These are phyloP conservation scores for Macrocentrus cingulum DNA, from an alignment of 1,140 invertebrate genomes.

Conservation along the genomic window DNA sequence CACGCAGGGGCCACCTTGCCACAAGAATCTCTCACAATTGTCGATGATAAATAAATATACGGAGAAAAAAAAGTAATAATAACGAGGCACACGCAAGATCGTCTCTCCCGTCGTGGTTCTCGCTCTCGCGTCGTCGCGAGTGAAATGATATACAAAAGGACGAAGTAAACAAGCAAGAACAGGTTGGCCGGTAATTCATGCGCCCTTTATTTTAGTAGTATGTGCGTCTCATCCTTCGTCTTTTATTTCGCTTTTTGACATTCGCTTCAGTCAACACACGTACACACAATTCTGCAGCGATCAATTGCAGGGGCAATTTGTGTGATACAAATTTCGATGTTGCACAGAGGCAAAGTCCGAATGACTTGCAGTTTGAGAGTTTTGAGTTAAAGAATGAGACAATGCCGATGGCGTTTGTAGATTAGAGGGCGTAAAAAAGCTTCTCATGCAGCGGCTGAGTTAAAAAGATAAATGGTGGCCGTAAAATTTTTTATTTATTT, in stretches of 20 bases:
- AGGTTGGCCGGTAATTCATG: slow-evolving; percentile 15
- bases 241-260: background rate
- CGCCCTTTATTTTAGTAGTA: slow-evolving; percentile 11
- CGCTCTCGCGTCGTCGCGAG: slow-evolving; percentile 12
- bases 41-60: slow-evolving; percentile 29
- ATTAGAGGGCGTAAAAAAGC: background rate
- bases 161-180: slow-evolving; percentile 15
- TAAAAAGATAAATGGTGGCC: background rate
- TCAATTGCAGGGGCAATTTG: background rate
- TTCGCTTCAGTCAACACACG: background rate
- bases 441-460: too few relatives aligned
- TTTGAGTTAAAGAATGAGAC: too few relatives aligned
- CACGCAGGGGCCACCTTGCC: slow-evolving; percentile 22
- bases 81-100: slow-evolving; percentile 21
- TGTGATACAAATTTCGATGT: background rate
- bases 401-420: background rate
- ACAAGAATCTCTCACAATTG: slow-evolving; percentile 19
- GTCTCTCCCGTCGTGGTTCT: background rate
- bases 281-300: background rate
- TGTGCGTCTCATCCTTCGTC: slow-evolving; percentile 4
- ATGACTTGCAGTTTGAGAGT: background rate
- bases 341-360: background rate
- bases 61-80: slow-evolving; percentile 25
- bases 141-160: slow-evolving; percentile 9
- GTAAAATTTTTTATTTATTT: background rate